Evolutionary conservation across 2,113 vertebrate genomes (phyloP).

Genomic region (Caretta caretta): DNA sequence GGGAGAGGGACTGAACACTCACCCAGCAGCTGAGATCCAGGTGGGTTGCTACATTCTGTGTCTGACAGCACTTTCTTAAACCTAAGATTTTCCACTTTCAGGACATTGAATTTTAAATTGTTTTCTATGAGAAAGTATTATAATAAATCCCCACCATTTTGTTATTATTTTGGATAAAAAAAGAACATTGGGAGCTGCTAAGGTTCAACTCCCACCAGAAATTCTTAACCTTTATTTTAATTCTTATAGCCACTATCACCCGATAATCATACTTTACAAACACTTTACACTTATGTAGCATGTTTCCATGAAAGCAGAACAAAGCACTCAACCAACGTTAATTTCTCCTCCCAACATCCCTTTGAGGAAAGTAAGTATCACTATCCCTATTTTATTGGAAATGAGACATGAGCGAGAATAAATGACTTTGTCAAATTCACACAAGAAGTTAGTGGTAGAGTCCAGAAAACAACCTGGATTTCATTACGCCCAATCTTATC

Average conservation of each 20-base stretch:
- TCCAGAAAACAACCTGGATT: not conserved
- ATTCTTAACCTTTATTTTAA: not conserved
- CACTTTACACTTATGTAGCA: not conserved
- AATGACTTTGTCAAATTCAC: not conserved
- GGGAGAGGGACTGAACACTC: not conserved
- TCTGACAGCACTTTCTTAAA: not conserved
- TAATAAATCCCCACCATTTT: not conserved
- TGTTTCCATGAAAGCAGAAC: not conserved
- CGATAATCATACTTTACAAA: not conserved
- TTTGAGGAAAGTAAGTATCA: not conserved
- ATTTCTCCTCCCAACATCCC: not conserved
- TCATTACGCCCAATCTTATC: not conserved
- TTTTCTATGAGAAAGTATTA: not conserved
- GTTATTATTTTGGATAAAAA: not conserved
- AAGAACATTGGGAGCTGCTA: not conserved
- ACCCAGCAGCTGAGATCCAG: not conserved
- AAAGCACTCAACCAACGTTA: not conserved
- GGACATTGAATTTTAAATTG: not conserved
- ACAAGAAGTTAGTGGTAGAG: not conserved
- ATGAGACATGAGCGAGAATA: not conserved
- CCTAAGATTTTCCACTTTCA: not conserved
- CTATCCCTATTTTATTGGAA: not conserved
- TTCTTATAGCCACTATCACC: not conserved
- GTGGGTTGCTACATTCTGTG: not conserved
- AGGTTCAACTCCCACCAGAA: constrained; percentile 9